A percentile compares a stretch with the other conserved stretches of the same genome.
Evolutionary conservation across 2,888 invertebrate species (phyloP).

Genomic region (Galeruca laticollis): DNA sequence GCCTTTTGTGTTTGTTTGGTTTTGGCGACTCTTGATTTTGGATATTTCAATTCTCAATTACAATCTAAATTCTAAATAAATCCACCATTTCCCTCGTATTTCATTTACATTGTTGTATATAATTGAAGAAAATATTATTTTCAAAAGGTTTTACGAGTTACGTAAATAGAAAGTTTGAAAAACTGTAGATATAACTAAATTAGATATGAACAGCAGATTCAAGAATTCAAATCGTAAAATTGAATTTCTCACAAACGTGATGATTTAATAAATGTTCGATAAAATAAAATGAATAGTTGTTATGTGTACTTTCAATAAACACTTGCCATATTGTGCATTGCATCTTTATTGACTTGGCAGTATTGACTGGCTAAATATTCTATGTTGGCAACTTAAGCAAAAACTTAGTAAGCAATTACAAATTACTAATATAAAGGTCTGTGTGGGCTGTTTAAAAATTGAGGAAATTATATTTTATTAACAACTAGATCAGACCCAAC

Average conservation of each 20-base stretch:
- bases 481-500: too few species aligned
- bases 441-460: too few species aligned
- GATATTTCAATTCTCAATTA: too few species aligned
- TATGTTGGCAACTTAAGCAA: too few species aligned
- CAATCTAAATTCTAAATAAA: too few species aligned
- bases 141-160: background rate
- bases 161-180: background rate
- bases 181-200: background rate
- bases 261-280: background rate
- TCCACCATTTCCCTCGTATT: background rate
- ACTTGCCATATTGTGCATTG: background rate
- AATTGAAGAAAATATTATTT: background rate
- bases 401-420: too few species aligned
- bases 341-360: too few species aligned
- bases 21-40: too few species aligned
- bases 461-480: too few species aligned
- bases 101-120: slow-evolving; percentile 1
- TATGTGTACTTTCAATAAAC: background rate
- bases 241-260: background rate
- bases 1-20: too few species aligned
- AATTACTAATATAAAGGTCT: too few species aligned
- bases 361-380: too few species aligned
- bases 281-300: background rate
- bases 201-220: background rate
- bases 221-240: slow-evolving; percentile 3